Percentiles rank a stretch among this genome's conserved stretches.
Conservation (phyloP, 2,113 vertebrate species). For the Hymenochirus boettgeri region DNA sequence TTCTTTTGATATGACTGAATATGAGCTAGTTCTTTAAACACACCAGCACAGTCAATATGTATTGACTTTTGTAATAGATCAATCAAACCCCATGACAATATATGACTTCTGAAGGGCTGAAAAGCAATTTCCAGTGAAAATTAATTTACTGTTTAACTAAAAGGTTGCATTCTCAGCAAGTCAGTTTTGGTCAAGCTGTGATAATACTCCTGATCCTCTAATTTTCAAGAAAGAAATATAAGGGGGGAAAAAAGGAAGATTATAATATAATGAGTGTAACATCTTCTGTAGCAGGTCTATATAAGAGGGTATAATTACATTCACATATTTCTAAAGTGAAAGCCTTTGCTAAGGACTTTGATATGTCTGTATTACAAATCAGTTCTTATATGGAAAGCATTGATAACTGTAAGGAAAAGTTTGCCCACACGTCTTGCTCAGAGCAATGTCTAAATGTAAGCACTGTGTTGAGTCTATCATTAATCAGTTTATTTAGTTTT, state of each 20-base stretch:
- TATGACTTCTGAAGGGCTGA: conserved; percentile 65
- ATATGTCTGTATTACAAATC: background rate
- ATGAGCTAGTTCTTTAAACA: conserved; percentile 38
- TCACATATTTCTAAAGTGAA: background rate
- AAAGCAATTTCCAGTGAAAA: conserved; percentile 50
- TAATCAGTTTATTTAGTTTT: no score
- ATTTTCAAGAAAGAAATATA: conserved; percentile 8
- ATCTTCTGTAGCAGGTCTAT: background rate
- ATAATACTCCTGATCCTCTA: conserved; percentile 43
- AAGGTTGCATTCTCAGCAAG: conserved; percentile 57
- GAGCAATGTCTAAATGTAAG: no score
- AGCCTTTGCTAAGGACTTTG: background rate
- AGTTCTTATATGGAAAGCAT: background rate
- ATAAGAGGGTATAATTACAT: background rate
- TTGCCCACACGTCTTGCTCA: background rate
- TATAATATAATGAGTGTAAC: background rate
- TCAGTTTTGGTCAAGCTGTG: conserved; percentile 51
- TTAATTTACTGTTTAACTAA: conserved; percentile 62
- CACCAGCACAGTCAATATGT: conserved; percentile 49
- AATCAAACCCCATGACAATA: conserved; percentile 52
- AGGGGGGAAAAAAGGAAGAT: conserved; percentile 1
- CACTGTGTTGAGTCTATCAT: no score
- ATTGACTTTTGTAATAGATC: conserved; percentile 54
- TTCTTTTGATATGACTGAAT: conserved; percentile 32
- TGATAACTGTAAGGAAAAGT: background rate